Conservation (phyloP, 2,797 vertebrate genomes). For the Enteromius trimaculatus region DNA sequence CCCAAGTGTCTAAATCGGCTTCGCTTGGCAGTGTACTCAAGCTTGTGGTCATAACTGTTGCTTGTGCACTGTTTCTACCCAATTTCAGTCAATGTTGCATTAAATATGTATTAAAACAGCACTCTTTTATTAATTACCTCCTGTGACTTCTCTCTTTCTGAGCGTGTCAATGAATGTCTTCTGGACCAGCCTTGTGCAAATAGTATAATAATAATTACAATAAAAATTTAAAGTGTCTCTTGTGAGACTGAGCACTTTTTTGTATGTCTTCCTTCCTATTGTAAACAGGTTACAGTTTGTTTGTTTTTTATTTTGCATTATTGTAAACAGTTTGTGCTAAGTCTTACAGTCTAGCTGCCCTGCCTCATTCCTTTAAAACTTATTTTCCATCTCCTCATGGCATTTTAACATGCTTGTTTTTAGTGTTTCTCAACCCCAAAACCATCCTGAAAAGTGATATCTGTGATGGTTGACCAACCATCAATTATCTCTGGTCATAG, state of each 20-base stretch:
- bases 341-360: background rate
- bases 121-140: too few relatives aligned
- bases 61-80: too few relatives aligned
- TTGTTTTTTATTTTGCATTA: background rate
- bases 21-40: too few relatives aligned
- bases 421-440: constrained; percentile 45
- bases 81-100: too few relatives aligned
- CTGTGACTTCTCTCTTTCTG: too few relatives aligned
- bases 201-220: background rate
- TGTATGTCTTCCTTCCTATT: background rate
- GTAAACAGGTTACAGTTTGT: background rate
- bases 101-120: too few relatives aligned
- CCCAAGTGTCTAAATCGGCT: too few relatives aligned
- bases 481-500: constrained; percentile 43
- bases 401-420: constrained; percentile 48
- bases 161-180: too few relatives aligned
- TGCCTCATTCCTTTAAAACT: constrained; percentile 21
- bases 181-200: too few relatives aligned
- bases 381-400: constrained; percentile 32
- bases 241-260: background rate
- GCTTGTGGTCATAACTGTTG: too few relatives aligned
- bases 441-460: constrained; percentile 46
- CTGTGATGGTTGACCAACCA: constrained; percentile 44
- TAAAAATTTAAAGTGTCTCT: background rate
- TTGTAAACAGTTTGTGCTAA: constrained; percentile 7